These are phyloP conservation scores for Siphonodentalium dalli DNA, from an alignment of 2,888 invertebrate genomes.

Conservation along the genomic window DNA sequence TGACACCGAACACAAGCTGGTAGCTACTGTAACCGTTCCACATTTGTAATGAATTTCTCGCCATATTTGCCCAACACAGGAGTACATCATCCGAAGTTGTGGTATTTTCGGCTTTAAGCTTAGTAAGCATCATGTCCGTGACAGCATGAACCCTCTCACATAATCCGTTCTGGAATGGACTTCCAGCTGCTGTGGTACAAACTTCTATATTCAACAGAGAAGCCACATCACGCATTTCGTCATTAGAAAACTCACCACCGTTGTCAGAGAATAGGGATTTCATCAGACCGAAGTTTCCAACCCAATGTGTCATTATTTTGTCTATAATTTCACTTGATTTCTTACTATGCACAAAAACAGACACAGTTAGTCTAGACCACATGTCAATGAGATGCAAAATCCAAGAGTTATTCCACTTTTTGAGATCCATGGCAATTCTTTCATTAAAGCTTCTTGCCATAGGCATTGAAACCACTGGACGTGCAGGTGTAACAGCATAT, in stretches of 20 bases:
- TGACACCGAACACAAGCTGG: conserved; percentile 25
- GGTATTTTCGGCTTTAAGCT: conserved; percentile 17
- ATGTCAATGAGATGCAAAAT: conserved; percentile 26
- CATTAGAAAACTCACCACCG: conserved; percentile 28
- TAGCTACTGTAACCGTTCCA: conserved; percentile 20
- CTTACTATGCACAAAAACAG: conserved; percentile 18
- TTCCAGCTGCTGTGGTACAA: no score
- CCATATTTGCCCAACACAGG: no score
- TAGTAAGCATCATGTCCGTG: conserved; percentile 25
- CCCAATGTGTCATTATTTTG: conserved; percentile 27
- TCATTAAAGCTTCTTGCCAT: conserved; percentile 20
- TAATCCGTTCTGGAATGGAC: no score
- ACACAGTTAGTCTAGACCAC: conserved; percentile 20
- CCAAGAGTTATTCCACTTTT: conserved; percentile 19
- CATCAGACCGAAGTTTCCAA: conserved; percentile 29
- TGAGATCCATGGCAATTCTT: conserved; percentile 24
- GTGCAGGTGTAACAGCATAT: conserved; percentile 21
- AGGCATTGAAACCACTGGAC: conserved; percentile 18
- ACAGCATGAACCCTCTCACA: conserved; percentile 23
- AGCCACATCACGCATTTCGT: conserved; percentile 24
- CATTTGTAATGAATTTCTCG: conserved; percentile 26
- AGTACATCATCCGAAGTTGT: conserved; percentile 4
- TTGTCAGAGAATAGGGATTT: conserved; percentile 25
- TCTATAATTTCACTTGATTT: conserved; percentile 23
- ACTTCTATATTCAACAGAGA: no score